Base-by-base conservation (phyloP, 2,888 invertebrate genomes). In the Camptogramma bilineatum region DNA sequence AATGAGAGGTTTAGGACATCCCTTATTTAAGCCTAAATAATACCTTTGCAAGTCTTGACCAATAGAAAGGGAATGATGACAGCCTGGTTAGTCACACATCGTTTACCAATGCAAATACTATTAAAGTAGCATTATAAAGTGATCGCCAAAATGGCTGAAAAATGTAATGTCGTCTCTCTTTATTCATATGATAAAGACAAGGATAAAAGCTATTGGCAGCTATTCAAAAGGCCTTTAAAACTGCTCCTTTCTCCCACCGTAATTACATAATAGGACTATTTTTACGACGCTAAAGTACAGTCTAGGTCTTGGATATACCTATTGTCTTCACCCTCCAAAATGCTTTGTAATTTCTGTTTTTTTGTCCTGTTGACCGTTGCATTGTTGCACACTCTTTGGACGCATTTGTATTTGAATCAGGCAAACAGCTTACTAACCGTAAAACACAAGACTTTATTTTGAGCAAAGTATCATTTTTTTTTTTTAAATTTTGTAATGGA, bases 301-400 rank as follows among this genome's bases (percentile, higher is more conserved):
- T 17, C 31, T 48, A 28, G 21, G 16, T 17, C 17, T 54, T 34
- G 16, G 44, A 18, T 34, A 47, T 58, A 19, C 17, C 46, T 19
- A 50, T 58, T 63, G 44, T 54, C 39, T 28, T 51, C 24, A 21
- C 54, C 54, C 64, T 52, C 34, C 46, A 50, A 60, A 56, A 47
- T 46, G 19, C 21, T 28, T 44, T 44, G 8, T 34, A 56, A 61
- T 60, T 55, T 60, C 16, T 51, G 46, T 44, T 42, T 53, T 64
- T 48, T 61, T 17, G 55, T 42, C 59, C 19, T 4, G 44, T 52
- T 60, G 59, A 42, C 44, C 28, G 50, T 50, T 54, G 31, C 55
- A 44, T 46, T 63, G 44, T 57, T 53, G 42, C 17, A 50, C 13
- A 48, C 16, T 9, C n/a, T 34, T 28, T 44, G 44, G 16, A 9